These are phyloP conservation scores for Coecobrya sp. DNA, from an alignment of 2,888 invertebrate genomes.

Conservation along the genomic window DNA sequence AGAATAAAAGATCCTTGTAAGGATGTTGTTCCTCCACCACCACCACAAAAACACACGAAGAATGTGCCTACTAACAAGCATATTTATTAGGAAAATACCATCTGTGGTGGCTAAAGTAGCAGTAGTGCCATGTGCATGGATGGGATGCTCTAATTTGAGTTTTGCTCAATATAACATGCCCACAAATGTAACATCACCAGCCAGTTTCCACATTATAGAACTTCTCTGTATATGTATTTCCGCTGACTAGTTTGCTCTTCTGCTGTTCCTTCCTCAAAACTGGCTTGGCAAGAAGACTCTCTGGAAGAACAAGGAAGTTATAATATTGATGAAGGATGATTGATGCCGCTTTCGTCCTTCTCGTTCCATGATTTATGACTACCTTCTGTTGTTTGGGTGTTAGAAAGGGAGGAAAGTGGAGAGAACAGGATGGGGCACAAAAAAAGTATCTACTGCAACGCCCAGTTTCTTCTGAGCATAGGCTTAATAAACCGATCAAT, in stretches of 20 bases:
- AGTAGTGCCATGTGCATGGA: too few species aligned
- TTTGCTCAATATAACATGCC: not conserved
- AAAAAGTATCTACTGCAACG: conserved; percentile 32
- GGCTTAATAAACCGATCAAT: conserved; percentile 51
- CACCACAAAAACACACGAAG: conserved; percentile 3
- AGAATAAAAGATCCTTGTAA: conserved; percentile 10
- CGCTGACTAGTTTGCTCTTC: not conserved
- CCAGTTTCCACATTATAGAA: not conserved
- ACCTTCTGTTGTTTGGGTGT: conserved; percentile 66
- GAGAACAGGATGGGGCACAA: conserved; percentile 17
- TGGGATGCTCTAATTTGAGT: not conserved
- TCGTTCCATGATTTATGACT: conserved; percentile 83
- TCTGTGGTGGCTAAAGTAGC: not conserved
- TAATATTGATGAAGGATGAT: conserved; percentile 83
- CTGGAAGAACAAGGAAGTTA: conserved; percentile 63
- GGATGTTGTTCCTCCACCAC: not conserved
- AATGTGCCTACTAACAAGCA: conserved; percentile 9
- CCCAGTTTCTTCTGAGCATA: conserved; percentile 19
- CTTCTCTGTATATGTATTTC: not conserved
- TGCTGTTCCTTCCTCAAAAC: not conserved
- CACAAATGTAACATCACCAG: too few species aligned
- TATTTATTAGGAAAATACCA: not conserved
- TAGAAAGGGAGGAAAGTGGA: conserved; percentile 10
- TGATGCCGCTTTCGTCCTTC: conserved; percentile 84
- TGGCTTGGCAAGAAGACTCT: conserved; percentile 2